Conservation (phyloP, 2,888 invertebrate genomes). For the Muschampia plurimacula region DNA sequence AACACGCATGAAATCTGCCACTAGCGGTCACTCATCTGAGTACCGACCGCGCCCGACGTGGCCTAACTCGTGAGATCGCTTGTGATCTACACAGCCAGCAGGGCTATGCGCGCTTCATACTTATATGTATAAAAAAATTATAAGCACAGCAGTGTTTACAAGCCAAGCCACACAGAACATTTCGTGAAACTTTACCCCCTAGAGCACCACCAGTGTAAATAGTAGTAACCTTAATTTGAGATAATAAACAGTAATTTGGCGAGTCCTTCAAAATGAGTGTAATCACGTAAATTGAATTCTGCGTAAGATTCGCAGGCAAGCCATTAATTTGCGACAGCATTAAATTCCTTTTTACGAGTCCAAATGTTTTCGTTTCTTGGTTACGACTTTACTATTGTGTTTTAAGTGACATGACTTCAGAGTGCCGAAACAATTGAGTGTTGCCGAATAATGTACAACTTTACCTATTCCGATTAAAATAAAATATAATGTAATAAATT, state of each 20-base stretch:
- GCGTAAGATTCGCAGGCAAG: slow-evolving; percentile 54
- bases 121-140: too few relatives aligned
- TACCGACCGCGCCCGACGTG: too few relatives aligned
- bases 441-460: neutral
- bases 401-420: slow-evolving; percentile 46
- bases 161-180: neutral
- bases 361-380: slow-evolving; percentile 67
- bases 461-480: too few relatives aligned
- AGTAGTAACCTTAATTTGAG: neutral
- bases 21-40: too few relatives aligned
- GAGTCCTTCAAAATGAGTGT: slow-evolving; percentile 49
- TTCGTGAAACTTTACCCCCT: neutral
- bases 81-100: too few relatives aligned
- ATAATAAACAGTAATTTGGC: slow-evolving; percentile 44
- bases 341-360: slow-evolving; percentile 71
- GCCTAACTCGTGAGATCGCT: too few relatives aligned
- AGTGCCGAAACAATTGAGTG: neutral
- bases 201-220: neutral
- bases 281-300: slow-evolving; percentile 60
- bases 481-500: too few relatives aligned
- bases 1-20: too few relatives aligned
- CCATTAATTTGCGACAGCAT: slow-evolving; percentile 70
- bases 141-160: too few relatives aligned
- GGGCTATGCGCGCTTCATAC: too few relatives aligned
- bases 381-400: slow-evolving; percentile 56